Percentiles rank a stretch among this genome's conserved stretches.
Conservation (phyloP, 2,797 vertebrate species). For the Darevskia nairensis region DNA sequence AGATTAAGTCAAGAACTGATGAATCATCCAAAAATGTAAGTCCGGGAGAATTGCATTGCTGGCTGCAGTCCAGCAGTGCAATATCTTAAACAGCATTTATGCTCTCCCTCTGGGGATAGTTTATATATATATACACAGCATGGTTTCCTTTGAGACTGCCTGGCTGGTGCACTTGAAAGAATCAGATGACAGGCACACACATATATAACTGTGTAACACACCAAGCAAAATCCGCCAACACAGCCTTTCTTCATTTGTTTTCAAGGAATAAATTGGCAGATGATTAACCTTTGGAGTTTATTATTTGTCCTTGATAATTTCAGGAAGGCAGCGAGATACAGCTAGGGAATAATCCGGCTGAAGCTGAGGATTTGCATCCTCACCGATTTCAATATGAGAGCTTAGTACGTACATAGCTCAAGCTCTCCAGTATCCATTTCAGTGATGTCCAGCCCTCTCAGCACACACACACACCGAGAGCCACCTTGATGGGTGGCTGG, state of each 20-base stretch:
- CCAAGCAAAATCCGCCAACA: background rate
- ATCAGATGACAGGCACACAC: background rate
- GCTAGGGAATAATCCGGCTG: background rate
- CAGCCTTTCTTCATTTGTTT: background rate
- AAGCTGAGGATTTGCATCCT: background rate
- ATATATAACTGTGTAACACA: background rate
- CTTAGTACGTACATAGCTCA: background rate
- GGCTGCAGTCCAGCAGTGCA: conserved; percentile 62
- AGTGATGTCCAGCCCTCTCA: no score
- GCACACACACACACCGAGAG: no score
- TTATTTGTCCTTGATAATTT: background rate
- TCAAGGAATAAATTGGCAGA: background rate
- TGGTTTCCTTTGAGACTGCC: background rate
- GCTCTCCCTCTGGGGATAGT: conserved; percentile 41
- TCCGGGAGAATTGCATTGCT: conserved; percentile 52
- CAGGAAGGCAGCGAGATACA: background rate
- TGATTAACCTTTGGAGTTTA: background rate
- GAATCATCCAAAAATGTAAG: conserved; percentile 68
- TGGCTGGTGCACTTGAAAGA: background rate
- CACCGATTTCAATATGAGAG: background rate
- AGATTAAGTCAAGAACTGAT: conserved; percentile 56
- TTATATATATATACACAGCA: background rate
- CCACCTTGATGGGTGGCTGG: no score
- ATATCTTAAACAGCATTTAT: conserved; percentile 69
- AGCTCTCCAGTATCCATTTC: no score